Evolutionary conservation across 2,888 invertebrate genomes (phyloP).

Genomic region (Osedax frankpressi): DNA sequence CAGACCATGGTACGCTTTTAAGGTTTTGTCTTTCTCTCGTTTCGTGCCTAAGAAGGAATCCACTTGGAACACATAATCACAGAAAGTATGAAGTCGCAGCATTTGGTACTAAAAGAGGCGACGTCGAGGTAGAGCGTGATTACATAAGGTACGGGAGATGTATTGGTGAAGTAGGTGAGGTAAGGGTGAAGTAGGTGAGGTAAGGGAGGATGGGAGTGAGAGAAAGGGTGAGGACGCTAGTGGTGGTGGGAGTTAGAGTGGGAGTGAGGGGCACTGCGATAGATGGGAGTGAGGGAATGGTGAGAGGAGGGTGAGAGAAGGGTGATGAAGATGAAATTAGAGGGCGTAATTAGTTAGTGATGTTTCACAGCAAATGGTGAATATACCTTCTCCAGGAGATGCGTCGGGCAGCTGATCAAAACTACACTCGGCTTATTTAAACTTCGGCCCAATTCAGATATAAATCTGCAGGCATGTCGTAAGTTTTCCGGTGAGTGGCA

Average conservation of each 20-base stretch:
- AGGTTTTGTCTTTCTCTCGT: not conserved
- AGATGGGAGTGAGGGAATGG: not conserved
- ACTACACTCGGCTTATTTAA: too few species aligned
- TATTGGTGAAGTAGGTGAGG: too few species aligned
- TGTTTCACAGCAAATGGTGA: too few species aligned
- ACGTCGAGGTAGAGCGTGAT: not conserved
- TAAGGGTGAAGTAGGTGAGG: not conserved
- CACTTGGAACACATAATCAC: not conserved
- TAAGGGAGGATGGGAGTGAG: not conserved
- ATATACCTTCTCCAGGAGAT: too few species aligned
- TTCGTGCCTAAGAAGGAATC: not conserved
- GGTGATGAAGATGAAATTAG: too few species aligned
- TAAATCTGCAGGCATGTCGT: too few species aligned
- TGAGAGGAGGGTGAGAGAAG: too few species aligned
- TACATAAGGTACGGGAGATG: not conserved
- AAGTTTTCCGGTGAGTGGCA: too few species aligned
- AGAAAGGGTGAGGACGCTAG: not conserved
- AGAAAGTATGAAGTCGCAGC: not conserved
- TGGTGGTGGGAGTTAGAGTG: not conserved
- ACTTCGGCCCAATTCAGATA: too few species aligned
- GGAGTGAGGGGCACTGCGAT: not conserved
- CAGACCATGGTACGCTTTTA: not conserved
- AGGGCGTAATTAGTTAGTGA: too few species aligned
- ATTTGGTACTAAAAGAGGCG: not conserved
- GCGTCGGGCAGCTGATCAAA: too few species aligned